A percentile compares a stretch with the other conserved stretches of the same genome.
Conservation (phyloP, 2,888 invertebrate genomes). For the Nysson spinosus region DNA sequence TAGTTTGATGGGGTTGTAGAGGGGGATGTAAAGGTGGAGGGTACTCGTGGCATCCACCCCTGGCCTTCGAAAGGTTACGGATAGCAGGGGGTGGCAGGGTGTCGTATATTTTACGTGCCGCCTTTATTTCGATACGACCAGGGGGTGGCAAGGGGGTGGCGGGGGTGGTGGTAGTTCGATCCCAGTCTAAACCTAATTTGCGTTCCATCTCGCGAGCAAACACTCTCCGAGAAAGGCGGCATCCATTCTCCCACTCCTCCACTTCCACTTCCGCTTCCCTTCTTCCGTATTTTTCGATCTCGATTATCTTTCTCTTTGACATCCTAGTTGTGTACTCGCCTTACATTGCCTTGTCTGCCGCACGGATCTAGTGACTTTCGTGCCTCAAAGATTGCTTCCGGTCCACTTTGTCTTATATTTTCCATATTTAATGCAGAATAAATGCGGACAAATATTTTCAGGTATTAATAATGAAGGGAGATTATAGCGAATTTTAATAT, state of each 20-base stretch:
- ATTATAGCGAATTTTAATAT: not conserved
- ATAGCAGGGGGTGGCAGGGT: slow-evolving; percentile 42
- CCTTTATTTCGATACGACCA: slow-evolving; percentile 74
- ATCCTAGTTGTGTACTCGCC: not conserved
- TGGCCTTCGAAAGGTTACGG: slow-evolving; percentile 59
- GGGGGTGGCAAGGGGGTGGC: too few relatives aligned
- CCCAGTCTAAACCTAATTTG: slow-evolving; percentile 75
- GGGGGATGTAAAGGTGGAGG: slow-evolving; percentile 20
- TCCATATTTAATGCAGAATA: not conserved
- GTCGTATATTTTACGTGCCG: slow-evolving; percentile 70
- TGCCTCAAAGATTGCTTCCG: not conserved
- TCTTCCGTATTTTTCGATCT: slow-evolving; percentile 4
- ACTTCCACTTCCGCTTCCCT: slow-evolving; percentile 22
- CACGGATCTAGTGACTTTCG: not conserved
- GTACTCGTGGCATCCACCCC: slow-evolving; percentile 24
- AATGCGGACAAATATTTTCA: too few relatives aligned
- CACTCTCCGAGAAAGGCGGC: slow-evolving; percentile 58
- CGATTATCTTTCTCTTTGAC: not conserved
- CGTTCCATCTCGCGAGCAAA: slow-evolving; percentile 75
- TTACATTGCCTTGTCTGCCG: not conserved
- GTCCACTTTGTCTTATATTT: not conserved
- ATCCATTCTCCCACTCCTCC: slow-evolving; percentile 26
- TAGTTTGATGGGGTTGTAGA: slow-evolving; percentile 17
- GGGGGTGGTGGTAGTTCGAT: too few relatives aligned
- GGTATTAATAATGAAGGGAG: too few relatives aligned